These are phyloP conservation scores for Cladopsammia gracilis DNA, from an alignment of 64 coral and sea anemone species.

Conservation along the genomic window DNA sequence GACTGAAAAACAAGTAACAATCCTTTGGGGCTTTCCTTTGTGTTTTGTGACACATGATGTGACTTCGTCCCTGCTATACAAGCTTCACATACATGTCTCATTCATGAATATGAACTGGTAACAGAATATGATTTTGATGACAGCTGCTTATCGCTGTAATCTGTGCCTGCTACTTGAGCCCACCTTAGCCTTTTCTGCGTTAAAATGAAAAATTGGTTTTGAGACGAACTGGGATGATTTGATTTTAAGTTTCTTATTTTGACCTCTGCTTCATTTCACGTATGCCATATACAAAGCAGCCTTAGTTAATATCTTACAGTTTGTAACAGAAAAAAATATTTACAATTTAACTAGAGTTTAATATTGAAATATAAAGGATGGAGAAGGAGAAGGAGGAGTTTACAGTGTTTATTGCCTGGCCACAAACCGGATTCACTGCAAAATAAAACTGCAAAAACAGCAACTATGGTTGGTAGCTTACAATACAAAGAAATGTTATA, in stretches of 20 bases:
- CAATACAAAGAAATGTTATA: too few relatives aligned
- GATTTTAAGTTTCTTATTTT: not conserved
- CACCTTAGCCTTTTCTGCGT: not conserved
- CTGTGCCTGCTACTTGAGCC: not conserved
- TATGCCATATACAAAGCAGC: slow-evolving; percentile 21
- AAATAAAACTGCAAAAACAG: not conserved
- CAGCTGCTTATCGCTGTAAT: too few relatives aligned
- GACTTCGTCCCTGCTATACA: too few relatives aligned
- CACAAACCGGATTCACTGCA: not conserved
- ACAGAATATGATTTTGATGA: too few relatives aligned
- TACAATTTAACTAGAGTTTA: not conserved
- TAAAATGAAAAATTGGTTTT: not conserved
- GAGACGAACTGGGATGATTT: not conserved
- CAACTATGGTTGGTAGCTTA: too few relatives aligned
- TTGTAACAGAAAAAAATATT: slow-evolving; percentile 5
- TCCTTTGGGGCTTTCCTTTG: too few relatives aligned
- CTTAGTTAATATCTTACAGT: not conserved
- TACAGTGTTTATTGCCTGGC: not conserved
- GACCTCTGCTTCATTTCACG: not conserved
- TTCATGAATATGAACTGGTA: too few relatives aligned
- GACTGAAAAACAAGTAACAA: too few relatives aligned
- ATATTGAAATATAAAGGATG: not conserved
- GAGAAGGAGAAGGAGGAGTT: not conserved
- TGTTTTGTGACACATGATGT: too few relatives aligned
- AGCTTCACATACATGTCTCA: too few relatives aligned